These are phyloP conservation scores for Endotricha flammealis DNA, from an alignment of 2,888 invertebrate species.

Conservation along the genomic window DNA sequence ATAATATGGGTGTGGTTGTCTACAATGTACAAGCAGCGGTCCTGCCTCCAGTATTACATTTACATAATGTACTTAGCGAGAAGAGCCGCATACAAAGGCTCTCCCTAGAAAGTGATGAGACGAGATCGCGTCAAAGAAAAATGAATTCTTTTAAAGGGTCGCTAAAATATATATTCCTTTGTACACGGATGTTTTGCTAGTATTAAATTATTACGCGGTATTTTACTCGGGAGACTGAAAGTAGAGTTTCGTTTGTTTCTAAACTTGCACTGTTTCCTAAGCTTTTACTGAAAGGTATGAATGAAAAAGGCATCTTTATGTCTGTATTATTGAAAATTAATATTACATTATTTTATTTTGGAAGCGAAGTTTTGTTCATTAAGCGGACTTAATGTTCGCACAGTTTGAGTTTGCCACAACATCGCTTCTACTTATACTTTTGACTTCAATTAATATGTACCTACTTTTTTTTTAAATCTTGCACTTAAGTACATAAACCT, in stretches of 20 bases:
- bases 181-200: slow-evolving; percentile 32
- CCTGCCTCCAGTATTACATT: slow-evolving; percentile 66
- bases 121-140: slow-evolving; percentile 43
- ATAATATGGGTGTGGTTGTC: slow-evolving; percentile 58
- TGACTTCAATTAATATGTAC: no score
- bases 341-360: neutral
- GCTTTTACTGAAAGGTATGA: slow-evolving; percentile 24
- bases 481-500: no score
- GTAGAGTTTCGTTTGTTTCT: slow-evolving; percentile 34
- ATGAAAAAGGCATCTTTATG: slow-evolving; percentile 11
- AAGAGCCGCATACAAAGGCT: slow-evolving; percentile 63
- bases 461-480: no score
- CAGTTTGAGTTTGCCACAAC: no score
- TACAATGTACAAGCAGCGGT: slow-evolving; percentile 48
- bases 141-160: slow-evolving; percentile 40
- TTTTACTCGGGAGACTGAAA: slow-evolving; percentile 34
- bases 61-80: slow-evolving; percentile 68
- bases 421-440: no score
- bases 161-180: slow-evolving; percentile 37
- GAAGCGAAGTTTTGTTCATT: neutral
- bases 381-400: neutral
- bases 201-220: slow-evolving; percentile 47
- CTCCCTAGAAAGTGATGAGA: slow-evolving; percentile 53
- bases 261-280: slow-evolving; percentile 29
- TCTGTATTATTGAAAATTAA: neutral